Base-by-base conservation (phyloP, 1,140 invertebrate species). In the Vanessa atalanta region DNA sequence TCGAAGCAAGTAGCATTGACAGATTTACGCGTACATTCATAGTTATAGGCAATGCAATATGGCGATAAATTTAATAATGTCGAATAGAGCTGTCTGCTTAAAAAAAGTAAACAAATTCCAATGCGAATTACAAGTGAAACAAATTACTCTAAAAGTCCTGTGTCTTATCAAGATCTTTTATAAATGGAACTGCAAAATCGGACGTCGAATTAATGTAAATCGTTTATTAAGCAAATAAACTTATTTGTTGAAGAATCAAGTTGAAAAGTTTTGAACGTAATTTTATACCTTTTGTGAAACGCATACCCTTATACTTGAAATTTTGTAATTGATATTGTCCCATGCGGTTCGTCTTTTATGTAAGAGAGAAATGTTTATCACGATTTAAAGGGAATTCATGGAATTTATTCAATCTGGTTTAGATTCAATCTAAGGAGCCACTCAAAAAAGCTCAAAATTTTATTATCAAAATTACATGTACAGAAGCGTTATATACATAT, bases 291-390 rank as follows among this genome's bases (percentile, higher is more conserved):
- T 57, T 23, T 12, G 16, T 23, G 12, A 57, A 50, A 14, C 48
- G 15, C n/a, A 50, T 50, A 23, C 53, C 20, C 53, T 55, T 51
- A n/a, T 53, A 26, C 20, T 23, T 57, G 53, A 57, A 37, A 37
- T 61, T 43, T 37, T 61, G 57, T 61, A 61, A 61, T 61, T 61
- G 23, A 37, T 61, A 31, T 14, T 60, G 55, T 61, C 23, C 26
- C 26, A 8, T 15, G 57, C 57, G 57, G 12, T 61, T 15, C 14
- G 7, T 61, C 26, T 61, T 61, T 61, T 61, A 61, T 14, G 37
- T 43, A 9, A 43, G 37, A 43, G 9, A 43, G 57, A n/a, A 37
- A 23, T 13, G 15, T 31, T 31, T 20, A 26, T 55, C 15, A 9
- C n/a, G 15, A 9, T 37, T 61, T 61, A 61, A 37, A 57, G 20